phyloP scores from a whole-genome alignment of 2,113 vertebrate genomes.

The Eretmochelys imbricata region DNA sequence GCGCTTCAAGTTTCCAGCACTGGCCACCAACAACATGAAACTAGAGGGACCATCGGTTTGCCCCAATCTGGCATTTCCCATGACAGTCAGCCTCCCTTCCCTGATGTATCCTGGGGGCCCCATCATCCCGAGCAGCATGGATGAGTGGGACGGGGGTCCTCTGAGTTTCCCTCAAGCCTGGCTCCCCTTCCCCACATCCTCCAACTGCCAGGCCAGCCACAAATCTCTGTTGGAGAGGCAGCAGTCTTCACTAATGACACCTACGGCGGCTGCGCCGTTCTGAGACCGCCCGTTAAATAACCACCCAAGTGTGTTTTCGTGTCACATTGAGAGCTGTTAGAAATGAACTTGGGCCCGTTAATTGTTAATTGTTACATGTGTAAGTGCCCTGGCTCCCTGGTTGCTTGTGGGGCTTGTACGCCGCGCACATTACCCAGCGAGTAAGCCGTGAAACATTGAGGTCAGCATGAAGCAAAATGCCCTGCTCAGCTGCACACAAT shows the following conservation, averaged over 20 bases:
- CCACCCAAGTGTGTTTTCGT: accelerated
- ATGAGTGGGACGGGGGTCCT: background rate
- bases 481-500: accelerated
- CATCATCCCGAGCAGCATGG: background rate
- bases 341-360: background rate
- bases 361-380: background rate
- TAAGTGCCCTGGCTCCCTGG: background rate
- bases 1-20: background rate
- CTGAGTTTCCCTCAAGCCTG: background rate
- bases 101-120: background rate
- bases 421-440: background rate
- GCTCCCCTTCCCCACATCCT: background rate
- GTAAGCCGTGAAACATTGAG: background rate
- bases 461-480: background rate
- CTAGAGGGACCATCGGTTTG: background rate
- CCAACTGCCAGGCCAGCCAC: background rate
- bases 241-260: background rate
- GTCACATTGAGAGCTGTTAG: background rate
- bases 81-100: background rate
- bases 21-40: background rate
- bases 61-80: background rate
- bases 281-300: background rate
- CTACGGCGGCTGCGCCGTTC: background rate
- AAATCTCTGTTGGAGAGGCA: background rate
- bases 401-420: background rate